A percentile compares a stretch with the other conserved stretches of the same genome.
Conservation (phyloP, 2,113 vertebrate genomes). For the Macrotis lagotis region DNA sequence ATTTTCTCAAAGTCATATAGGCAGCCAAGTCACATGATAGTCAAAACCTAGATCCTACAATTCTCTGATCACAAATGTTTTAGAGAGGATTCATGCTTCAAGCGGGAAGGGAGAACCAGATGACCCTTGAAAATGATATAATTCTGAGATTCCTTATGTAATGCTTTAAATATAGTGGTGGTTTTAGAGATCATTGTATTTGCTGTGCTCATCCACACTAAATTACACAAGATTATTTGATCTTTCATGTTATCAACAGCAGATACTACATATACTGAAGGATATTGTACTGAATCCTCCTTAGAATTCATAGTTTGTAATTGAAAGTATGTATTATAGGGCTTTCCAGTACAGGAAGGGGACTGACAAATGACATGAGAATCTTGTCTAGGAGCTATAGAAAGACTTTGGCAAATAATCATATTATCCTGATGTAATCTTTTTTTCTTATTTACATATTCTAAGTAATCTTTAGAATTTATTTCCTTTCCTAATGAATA, state of each 20-base stretch:
- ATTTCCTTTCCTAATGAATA: background rate
- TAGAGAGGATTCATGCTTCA: background rate
- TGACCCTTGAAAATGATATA: background rate
- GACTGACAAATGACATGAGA: background rate
- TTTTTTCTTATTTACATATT: background rate
- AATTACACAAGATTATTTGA: background rate
- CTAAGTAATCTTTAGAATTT: background rate
- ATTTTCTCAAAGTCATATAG: background rate
- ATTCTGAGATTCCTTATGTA: background rate
- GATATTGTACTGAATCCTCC: background rate
- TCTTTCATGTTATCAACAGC: background rate
- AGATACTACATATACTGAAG: background rate
- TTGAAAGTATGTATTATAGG: background rate
- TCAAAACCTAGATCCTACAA: background rate
- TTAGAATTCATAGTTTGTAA: background rate
- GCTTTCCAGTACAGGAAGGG: background rate
- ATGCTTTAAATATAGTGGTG: background rate
- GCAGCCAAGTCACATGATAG: background rate
- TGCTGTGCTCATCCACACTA: background rate
- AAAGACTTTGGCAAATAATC: background rate
- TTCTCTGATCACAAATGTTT: background rate
- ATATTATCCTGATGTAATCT: background rate
- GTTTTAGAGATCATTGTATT: background rate
- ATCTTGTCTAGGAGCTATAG: background rate
- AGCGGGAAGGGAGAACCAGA: background rate